Base-by-base conservation (phyloP, 2,113 vertebrate genomes). In the Petroica traversi region DNA sequence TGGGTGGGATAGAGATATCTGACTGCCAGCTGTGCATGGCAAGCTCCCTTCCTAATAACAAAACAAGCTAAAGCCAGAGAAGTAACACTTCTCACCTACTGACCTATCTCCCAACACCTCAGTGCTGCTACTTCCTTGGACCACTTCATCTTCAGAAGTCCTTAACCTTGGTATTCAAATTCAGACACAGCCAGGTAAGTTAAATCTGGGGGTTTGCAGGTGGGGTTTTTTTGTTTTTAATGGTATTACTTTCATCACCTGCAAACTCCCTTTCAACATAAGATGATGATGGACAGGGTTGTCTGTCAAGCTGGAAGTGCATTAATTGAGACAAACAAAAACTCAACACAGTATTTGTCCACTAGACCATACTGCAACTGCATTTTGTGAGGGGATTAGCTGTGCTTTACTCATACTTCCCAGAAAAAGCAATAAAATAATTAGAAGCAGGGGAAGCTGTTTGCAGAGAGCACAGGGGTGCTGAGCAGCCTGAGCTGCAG, bases 141-240 rank as follows among this genome's bases (percentile, higher is more conserved):
- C 3, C 40, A 1, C 7, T 40, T 8, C 8, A 20, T 33, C 79
- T 41, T 10, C 34, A 22, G 2, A 91, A 59, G 25, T n/a, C 36
- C 25, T 67, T 33, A 3, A 43, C 33, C 10, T 51, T 24, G 29
- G 10, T 6, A 58, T 46, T 73, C 19, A 72, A 55, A 82, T 31
- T 34, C 48, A 82, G 25, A 63, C 3, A 18, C 6, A 4, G 14
- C 4, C 16, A 62, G 22, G 0, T 11, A 75, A 52, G 4, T 24
- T 76, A 34, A 52, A 46, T 26, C 11, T 13, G 1, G 3, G 8
- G 3, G 1, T 0, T 5, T 10, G 13, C 15, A 4, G 19, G 5
- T 5, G 12, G 6, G 6, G 2, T 22, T 66, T 38, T 15, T 26
- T 23, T 36, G 6, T 0, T 59, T 41, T 49, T 38, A n/a, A 29